Conservation (phyloP, 2,888 invertebrate species). For the Automeris io region DNA sequence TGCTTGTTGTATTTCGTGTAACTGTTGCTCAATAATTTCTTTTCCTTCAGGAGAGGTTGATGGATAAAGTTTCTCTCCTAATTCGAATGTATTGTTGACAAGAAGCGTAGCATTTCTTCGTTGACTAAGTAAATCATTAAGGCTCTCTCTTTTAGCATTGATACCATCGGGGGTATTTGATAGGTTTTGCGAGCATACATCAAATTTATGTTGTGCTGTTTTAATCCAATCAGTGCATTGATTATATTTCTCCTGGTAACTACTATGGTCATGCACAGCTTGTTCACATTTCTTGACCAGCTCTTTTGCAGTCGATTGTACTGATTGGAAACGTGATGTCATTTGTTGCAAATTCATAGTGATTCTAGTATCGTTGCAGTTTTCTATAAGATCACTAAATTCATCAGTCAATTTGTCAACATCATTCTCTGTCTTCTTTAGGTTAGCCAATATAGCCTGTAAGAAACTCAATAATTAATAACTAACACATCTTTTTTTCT, state of each 20-base stretch:
- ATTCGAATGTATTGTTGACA: slow-evolving; percentile 89
- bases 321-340: slow-evolving; percentile 91
- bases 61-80: slow-evolving; percentile 91
- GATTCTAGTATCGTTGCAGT: slow-evolving; percentile 90
- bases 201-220: slow-evolving; percentile 83
- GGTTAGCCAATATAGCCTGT: slow-evolving; percentile 85
- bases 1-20: slow-evolving; percentile 89
- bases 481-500: too few species aligned
- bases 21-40: slow-evolving; percentile 88
- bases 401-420: slow-evolving; percentile 92
- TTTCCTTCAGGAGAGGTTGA: slow-evolving; percentile 92
- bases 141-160: slow-evolving; percentile 80
- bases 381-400: slow-evolving; percentile 89
- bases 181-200: slow-evolving; percentile 79
- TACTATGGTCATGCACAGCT: slow-evolving; percentile 87
- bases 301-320: slow-evolving; percentile 92
- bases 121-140: slow-evolving; percentile 85
- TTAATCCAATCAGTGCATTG: slow-evolving; percentile 90
- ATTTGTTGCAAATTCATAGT: slow-evolving; percentile 93
- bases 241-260: slow-evolving; percentile 88
- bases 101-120: slow-evolving; percentile 84
- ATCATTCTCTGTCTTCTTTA: slow-evolving; percentile 90
- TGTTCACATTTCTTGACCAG: slow-evolving; percentile 95
- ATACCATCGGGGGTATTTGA: slow-evolving; percentile 83
- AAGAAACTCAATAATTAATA: not conserved